Percentiles rank a stretch among this genome's conserved stretches.
Conservation (phyloP, 1,140 invertebrate species). For the Proctacanthus coquilletti region DNA sequence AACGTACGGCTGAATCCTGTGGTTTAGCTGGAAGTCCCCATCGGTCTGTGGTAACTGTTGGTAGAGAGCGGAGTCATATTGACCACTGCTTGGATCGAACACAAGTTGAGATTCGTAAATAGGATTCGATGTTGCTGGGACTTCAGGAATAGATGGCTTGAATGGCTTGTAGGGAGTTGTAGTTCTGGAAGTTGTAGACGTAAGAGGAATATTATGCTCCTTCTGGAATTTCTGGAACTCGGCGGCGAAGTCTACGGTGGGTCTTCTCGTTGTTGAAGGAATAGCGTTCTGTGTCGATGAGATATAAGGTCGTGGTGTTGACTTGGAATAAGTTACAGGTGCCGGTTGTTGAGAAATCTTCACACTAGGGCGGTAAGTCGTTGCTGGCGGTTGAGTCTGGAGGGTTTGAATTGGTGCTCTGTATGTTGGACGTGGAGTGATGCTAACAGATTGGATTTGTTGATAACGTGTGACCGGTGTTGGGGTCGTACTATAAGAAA, state of each 20-base stretch:
- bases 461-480: conserved; percentile 20
- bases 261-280: conserved; percentile 28
- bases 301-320: conserved; percentile 28
- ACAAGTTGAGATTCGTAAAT: conserved; percentile 61
- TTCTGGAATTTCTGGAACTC: conserved; percentile 63
- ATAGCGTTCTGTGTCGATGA: conserved; percentile 24
- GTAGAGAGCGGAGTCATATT: conserved; percentile 64
- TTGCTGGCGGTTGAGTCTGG: conserved; percentile 43
- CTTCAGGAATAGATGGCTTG: conserved; percentile 15
- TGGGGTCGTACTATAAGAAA: conserved; percentile 18
- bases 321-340: conserved; percentile 37
- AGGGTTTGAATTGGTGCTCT: conserved; percentile 33
- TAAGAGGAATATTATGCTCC: conserved; percentile 39
- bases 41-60: conserved; percentile 56
- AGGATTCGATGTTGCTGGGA: conserved; percentile 35
- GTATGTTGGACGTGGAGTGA: conserved; percentile 34
- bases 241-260: conserved; percentile 53
- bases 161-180: conserved; percentile 21
- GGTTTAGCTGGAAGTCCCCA: conserved; percentile 52
- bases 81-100: conserved; percentile 58
- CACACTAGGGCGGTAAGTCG: conserved; percentile 43
- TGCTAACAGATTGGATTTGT: conserved; percentile 24
- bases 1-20: conserved; percentile 57
- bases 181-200: conserved; percentile 25
- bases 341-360: conserved; percentile 41